Evolutionary conservation across 1,140 invertebrate genomes (phyloP), one percentile per base, ranked within the genome.

Genomic region (Megalonaias nervosa): DNA sequence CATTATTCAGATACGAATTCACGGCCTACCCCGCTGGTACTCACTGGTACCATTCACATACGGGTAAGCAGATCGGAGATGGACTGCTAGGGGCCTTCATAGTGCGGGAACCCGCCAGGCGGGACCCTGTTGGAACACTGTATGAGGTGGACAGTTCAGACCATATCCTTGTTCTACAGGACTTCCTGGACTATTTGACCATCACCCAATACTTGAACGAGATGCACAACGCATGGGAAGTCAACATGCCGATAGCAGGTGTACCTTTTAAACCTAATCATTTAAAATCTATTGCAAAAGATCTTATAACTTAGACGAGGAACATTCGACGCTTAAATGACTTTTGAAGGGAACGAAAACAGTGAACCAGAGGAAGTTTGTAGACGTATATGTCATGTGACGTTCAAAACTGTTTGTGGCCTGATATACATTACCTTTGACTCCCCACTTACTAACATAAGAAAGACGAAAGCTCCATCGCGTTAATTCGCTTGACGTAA

Each of bases 241-340:
- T 58, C 17, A 67, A 68, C 9, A 88, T 96, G 31, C 17, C 59
- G n/a, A 19, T 66, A 67, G 67, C 61, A 66, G 59, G 64, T 62
- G n/a, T 31, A 16, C 1, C 17, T 48, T 48, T n/a, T 26, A 48
- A 68, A 15, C 14, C 19, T 6, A 17, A 59, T 31, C 59, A 65
- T 21, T 38, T 61, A n/a, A 26, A 31, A 19, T 65, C 1, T 55
- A 4, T 19, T 55, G 55, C 17, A 2, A 16, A 48, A 59, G 60
- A 60, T 23, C 13, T 48, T 11, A 67, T 38, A 31, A 38, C 31
- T 17, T 69, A 23, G 38, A 55, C 23, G 15, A 17, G 4, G 26
- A 9, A 14, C 67, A 13, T 23, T 19, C 0, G 16, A 17, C 48
- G 19, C 5, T 69, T 55, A n/a, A 19, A 31, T 17, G 15, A 0